Percentiles rank a stretch among this genome's conserved stretches.
Conservation (phyloP, 2,797 vertebrate species). For the Babyrousa celebensis region DNA sequence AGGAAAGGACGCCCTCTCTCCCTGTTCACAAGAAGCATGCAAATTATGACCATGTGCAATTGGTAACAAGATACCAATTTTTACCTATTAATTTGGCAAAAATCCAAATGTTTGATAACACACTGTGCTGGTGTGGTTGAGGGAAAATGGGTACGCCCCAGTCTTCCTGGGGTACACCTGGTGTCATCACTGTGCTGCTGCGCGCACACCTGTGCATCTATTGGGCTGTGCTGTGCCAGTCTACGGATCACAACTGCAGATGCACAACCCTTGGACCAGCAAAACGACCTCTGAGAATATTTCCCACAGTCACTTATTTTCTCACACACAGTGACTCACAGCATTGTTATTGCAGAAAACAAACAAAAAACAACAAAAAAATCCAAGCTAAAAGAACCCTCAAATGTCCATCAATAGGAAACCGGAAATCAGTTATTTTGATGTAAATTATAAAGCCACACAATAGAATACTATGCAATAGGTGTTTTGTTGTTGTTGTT, state of each 20-base stretch:
- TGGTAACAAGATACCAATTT: not conserved
- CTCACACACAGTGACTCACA: fast-evolving
- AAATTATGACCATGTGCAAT: fast-evolving
- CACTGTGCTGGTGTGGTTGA: fast-evolving
- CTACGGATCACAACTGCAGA: not conserved
- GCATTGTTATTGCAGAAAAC: too few species aligned
- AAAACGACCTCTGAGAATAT: not conserved
- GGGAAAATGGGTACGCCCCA: too few species aligned
- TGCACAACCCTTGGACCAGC: not conserved
- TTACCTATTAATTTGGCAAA: not conserved
- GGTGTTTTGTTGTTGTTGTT: not conserved
- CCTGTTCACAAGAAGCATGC: not conserved
- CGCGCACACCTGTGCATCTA: fast-evolving
- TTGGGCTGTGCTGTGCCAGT: fast-evolving
- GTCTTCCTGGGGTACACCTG: fast-evolving
- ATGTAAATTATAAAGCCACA: not conserved
- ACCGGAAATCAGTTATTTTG: not conserved
- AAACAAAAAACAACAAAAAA: not conserved
- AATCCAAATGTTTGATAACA: not conserved
- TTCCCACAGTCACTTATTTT: not conserved
- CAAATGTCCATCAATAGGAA: not conserved
- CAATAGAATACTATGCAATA: not conserved
- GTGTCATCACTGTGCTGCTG: fast-evolving
- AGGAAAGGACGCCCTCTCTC: not conserved
- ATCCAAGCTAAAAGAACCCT: not conserved